Evolutionary conservation across 1,140 invertebrate species (phyloP).

Genomic region (Mizuhopecten yessoensis): DNA sequence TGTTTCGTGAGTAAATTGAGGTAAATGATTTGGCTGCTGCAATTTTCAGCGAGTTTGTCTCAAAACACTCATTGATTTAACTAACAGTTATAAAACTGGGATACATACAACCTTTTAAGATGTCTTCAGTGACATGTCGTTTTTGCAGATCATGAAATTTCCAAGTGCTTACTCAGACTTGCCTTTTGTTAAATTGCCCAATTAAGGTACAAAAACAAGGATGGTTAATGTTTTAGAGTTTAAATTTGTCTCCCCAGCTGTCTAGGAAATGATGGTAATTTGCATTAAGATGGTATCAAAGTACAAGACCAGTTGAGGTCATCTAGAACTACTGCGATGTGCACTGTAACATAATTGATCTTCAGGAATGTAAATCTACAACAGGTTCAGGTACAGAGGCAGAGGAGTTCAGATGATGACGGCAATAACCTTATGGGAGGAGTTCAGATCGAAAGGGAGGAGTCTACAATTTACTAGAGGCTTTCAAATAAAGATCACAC

Average conservation of each 20-base stretch:
- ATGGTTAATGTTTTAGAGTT: neutral
- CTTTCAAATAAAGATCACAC: too few relatives aligned
- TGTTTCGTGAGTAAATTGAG: too few relatives aligned
- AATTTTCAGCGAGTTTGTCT: too few relatives aligned
- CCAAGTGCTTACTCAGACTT: neutral
- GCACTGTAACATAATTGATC: neutral
- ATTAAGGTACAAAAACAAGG: neutral
- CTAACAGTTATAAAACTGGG: too few relatives aligned
- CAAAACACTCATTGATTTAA: too few relatives aligned
- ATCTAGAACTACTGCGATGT: neutral
- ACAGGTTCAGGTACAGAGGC: neutral
- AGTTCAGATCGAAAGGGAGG: too few relatives aligned
- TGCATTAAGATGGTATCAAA: neutral
- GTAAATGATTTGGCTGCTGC: too few relatives aligned
- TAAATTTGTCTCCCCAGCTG: neutral
- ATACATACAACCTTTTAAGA: too few relatives aligned
- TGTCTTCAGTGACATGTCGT: neutral
- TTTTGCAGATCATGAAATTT: neutral
- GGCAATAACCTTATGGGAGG: too few relatives aligned
- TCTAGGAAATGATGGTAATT: neutral
- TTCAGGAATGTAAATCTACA: neutral
- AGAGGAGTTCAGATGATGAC: too few relatives aligned
- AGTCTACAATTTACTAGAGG: too few relatives aligned
- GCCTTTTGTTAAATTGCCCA: too few relatives aligned
- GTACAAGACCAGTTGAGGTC: neutral